phyloP scores from a whole-genome alignment of 2,888 invertebrate genomes.

The Eremobia ochroleuca region DNA sequence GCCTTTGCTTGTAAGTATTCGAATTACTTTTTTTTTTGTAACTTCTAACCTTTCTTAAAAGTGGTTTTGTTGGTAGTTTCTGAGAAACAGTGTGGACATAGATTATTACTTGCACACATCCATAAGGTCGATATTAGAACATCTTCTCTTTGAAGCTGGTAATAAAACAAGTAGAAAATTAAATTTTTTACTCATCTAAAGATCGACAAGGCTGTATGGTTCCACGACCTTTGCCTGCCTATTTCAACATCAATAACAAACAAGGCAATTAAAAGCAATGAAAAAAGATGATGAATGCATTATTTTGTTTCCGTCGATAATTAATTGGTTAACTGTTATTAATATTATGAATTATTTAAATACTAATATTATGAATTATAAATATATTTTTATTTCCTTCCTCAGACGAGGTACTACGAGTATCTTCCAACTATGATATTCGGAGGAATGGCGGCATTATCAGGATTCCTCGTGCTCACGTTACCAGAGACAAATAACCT shows the following conservation, averaged over 20 bases:
- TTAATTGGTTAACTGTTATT: not conserved
- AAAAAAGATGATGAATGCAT: not conserved
- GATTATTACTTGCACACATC: not conserved
- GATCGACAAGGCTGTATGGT: conserved; percentile 20
- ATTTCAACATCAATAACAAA: conserved; percentile 17
- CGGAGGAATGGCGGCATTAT: conserved; percentile 89
- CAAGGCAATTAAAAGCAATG: not conserved
- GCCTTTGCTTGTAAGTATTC: conserved; percentile 91
- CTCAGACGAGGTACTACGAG: conserved; percentile 85
- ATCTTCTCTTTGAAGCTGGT: not conserved
- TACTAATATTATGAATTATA: not conserved
- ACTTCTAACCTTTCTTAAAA: not conserved
- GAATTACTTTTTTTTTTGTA: not conserved
- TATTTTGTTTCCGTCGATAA: not conserved
- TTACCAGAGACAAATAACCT: conserved; percentile 92
- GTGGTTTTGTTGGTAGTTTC: no score
- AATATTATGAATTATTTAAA: not conserved
- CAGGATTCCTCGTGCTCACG: conserved; percentile 90
- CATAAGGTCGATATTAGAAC: not conserved
- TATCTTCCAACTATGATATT: conserved; percentile 91
- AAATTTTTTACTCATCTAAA: not conserved
- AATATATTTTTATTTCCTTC: conserved; percentile 10
- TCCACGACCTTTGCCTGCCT: conserved; percentile 2
- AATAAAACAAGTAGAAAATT: not conserved
- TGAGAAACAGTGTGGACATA: not conserved